Base-by-base conservation (phyloP, 2,797 vertebrate species). In the Chlorospingus semifuscus region DNA sequence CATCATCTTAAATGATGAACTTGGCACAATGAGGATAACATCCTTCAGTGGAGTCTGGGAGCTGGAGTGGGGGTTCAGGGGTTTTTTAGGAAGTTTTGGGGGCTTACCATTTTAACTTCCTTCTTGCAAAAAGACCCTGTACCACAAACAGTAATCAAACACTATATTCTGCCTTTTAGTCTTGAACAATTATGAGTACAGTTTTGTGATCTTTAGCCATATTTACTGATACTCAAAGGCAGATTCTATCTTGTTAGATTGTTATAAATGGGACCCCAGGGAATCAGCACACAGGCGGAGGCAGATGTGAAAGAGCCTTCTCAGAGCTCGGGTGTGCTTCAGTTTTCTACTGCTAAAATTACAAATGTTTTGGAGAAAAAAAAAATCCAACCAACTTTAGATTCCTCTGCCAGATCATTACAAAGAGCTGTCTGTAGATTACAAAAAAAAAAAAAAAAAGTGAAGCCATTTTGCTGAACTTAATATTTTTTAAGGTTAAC, bases 141-240 rank as follows among this genome's bases (percentile, higher is more conserved):
- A 96, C 94, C 93, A 96, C 95, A 97, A 96, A 95, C 93, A 97
- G 96, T 97, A 97, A 98, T 98, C 97, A 98, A 97, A 97, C 95
- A 83, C 74, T 71, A 80, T 96, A 94, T 96, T 97, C 97, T 97
- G 90, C 95, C 97, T 97, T 97, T 97, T 96, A 92, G 94, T 96
- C 96, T 93, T 91, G 83, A 98, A 95, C 97, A 98, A 98, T 98
- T 97, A 96, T 93, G 95, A 97, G 91, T 68, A 89, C 91, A 71
- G 96, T 97, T 97, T 95, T 98, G 97, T 98, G 97, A 98, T 98
- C 98, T 98, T 98, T 96, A 96, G 95, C 97, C 92, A 44, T 98
- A 98, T 98, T 98, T 98, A 98, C 98, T 97, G 98, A 98, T 97
- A 98, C 95, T 98, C 98, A 98, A 96, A 98, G 98, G 97, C 97